Percentiles rank a stretch among this genome's conserved stretches.
phyloP scores from a whole-genome alignment of 2,888 invertebrate genomes.

The Empis livida region DNA sequence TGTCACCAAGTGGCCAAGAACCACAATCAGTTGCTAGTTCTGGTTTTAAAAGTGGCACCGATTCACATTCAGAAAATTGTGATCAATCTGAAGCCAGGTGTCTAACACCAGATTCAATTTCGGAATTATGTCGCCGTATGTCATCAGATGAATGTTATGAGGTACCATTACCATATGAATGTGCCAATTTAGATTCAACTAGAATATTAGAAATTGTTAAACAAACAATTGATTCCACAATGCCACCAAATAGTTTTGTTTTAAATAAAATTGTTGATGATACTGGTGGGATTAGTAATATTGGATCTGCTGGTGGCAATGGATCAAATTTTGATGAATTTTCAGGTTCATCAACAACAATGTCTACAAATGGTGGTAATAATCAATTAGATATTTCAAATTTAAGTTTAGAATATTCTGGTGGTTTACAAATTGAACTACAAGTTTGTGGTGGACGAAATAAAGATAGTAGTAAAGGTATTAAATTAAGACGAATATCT shows the following conservation, averaged over 20 bases:
- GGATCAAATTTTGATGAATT: background rate
- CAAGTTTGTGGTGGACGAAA: conserved; percentile 60
- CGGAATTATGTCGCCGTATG: conserved; percentile 30
- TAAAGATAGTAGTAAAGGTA: conserved; percentile 52
- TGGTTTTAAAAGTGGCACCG: conserved; percentile 42
- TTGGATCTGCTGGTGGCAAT: conserved; percentile 4
- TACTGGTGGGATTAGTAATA: conserved; percentile 11
- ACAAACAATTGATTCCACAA: conserved; percentile 63
- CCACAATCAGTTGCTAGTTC: conserved; percentile 45
- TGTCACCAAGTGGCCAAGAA: conserved; percentile 42
- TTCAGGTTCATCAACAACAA: conserved; percentile 12
- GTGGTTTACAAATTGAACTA: conserved; percentile 75
- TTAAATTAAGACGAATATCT: conserved; percentile 75
- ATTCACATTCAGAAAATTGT: conserved; percentile 40
- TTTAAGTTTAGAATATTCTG: conserved; percentile 59
- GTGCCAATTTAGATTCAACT: conserved; percentile 64
- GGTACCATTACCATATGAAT: conserved; percentile 65
- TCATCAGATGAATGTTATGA: conserved; percentile 46
- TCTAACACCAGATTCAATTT: conserved; percentile 31
- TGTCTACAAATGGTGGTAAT: conserved; percentile 7
- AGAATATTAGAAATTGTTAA: conserved; percentile 70
- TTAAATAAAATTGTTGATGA: conserved; percentile 38
- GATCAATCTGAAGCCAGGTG: conserved; percentile 36
- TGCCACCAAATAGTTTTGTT: conserved; percentile 55
- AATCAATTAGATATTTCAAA: conserved; percentile 39